phyloP scores from a whole-genome alignment of 2,888 invertebrate species.

The Clunio marinus region DNA sequence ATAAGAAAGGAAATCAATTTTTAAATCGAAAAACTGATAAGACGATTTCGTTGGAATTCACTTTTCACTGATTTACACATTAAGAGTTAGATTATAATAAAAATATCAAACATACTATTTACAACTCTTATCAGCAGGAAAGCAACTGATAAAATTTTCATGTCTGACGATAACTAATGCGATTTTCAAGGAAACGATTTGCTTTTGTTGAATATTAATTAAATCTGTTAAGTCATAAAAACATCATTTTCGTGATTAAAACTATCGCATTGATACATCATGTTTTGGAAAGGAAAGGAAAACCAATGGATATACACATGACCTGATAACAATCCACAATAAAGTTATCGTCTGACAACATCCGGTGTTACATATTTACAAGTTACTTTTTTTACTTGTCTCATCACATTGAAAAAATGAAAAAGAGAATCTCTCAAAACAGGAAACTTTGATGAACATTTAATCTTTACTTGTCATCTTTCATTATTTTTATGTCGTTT shows the following conservation, averaged over 20 bases:
- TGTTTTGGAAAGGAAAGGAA: not conserved
- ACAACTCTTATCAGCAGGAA: not conserved
- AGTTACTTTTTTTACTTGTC: not conserved
- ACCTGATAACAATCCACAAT: constrained; percentile 3
- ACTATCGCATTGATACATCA: too few relatives aligned
- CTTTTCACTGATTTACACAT: not conserved
- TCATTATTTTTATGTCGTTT: not conserved
- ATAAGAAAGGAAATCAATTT: not conserved
- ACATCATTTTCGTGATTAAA: too few relatives aligned
- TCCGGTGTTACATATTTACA: constrained; percentile 6
- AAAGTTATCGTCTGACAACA: constrained; percentile 7
- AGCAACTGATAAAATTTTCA: not conserved
- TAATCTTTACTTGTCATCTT: too few relatives aligned
- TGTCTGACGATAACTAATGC: too few relatives aligned
- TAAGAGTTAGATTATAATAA: too few relatives aligned
- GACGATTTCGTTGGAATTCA: not conserved
- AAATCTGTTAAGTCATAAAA: too few relatives aligned
- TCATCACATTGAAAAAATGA: not conserved
- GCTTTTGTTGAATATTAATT: too few relatives aligned
- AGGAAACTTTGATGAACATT: not conserved
- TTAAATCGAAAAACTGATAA: not conserved
- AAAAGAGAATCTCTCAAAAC: not conserved
- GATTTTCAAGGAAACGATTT: too few relatives aligned
- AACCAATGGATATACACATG: constrained; percentile 1
- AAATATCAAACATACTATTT: too few relatives aligned